These are phyloP conservation scores for Dolichallabes microphthalmus DNA, from an alignment of 2,113 vertebrate species.

Conservation along the genomic window DNA sequence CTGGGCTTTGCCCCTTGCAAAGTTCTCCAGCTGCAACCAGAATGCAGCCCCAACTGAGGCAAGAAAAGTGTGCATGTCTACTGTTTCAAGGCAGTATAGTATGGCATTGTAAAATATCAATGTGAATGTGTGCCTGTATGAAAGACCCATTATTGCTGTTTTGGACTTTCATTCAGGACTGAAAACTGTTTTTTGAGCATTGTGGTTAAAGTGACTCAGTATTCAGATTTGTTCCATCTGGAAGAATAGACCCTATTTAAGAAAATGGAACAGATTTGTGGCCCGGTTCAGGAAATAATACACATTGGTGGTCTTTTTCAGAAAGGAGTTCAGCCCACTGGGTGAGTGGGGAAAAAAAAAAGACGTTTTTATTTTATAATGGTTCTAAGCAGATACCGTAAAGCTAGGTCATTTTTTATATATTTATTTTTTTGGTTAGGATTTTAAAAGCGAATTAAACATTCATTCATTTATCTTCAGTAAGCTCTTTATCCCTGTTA, in stretches of 20 bases:
- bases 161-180: background rate
- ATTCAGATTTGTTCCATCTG: background rate
- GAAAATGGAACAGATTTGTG: slow-evolving; percentile 4
- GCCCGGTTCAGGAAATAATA: background rate
- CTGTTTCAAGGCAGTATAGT: background rate
- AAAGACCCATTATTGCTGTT: background rate
- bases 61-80: background rate
- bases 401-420: background rate
- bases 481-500: background rate
- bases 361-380: background rate
- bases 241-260: slow-evolving; percentile 4
- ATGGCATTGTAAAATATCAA: too few relatives aligned
- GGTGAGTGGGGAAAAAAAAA: too few relatives aligned
- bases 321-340: background rate
- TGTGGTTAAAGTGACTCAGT: background rate
- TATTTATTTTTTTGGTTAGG: background rate
- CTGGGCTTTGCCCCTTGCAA: too few relatives aligned
- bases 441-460: background rate
- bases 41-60: background rate
- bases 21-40: too few relatives aligned
- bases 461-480: background rate
- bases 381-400: background rate
- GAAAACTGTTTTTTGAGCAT: background rate
- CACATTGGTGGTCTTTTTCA: background rate
- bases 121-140: too few relatives aligned